These are phyloP conservation scores for Ailurus styani DNA, from an alignment of 2,113 vertebrate genomes.

Conservation along the genomic window DNA sequence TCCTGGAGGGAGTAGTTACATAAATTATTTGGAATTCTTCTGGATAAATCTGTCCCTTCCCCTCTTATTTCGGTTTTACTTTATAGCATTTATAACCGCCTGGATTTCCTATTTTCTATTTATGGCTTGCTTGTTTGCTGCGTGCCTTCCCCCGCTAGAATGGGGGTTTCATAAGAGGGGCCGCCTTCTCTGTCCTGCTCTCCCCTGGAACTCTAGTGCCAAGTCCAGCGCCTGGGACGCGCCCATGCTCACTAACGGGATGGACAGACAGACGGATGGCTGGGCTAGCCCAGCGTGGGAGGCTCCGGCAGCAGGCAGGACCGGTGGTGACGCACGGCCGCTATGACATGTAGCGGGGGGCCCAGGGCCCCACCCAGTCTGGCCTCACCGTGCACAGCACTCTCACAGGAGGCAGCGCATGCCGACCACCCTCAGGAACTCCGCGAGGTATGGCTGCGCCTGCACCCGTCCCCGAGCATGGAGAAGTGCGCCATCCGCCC, in stretches of 20 bases:
- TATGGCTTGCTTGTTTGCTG: neutral
- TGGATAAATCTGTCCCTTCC: neutral
- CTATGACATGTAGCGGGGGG: neutral
- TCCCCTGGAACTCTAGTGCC: neutral
- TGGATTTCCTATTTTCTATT: neutral
- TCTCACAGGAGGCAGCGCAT: neutral
- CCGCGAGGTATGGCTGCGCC: neutral
- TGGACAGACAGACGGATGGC: neutral
- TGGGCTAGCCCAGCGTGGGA: neutral
- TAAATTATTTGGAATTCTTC: neutral
- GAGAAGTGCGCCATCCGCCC: neutral
- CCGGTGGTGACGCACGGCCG: neutral
- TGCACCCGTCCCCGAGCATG: neutral
- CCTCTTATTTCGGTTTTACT: neutral
- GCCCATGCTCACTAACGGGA: neutral
- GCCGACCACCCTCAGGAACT: neutral
- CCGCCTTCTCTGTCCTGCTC: neutral
- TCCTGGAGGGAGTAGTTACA: neutral
- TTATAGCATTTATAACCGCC: neutral
- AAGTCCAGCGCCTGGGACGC: neutral
- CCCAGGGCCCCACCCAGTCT: neutral
- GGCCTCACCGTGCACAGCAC: rapidly evolving
- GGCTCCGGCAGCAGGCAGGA: neutral
- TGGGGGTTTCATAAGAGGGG: neutral
- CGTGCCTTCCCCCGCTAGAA: neutral